A percentile compares a stretch with the other conserved stretches of the same genome.
Evolutionary conservation across 92 coral and sea anemone species (phyloP).

Genomic region (Porites rus): DNA sequence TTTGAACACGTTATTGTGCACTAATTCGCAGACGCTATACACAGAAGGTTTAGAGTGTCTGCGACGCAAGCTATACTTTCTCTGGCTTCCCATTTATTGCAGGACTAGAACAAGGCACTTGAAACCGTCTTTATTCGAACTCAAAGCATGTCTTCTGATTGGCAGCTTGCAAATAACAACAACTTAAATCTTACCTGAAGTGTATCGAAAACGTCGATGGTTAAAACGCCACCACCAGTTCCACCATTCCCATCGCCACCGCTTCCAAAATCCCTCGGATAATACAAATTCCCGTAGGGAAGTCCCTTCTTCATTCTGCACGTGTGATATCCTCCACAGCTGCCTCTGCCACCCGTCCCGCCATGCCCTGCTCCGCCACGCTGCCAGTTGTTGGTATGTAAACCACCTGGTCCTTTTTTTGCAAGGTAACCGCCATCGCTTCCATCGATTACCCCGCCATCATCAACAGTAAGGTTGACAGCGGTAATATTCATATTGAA

Average conservation of each 20-base stretch:
- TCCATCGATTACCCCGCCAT: slow-evolving; percentile 85
- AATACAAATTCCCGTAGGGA: slow-evolving; percentile 89
- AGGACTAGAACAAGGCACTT: too few relatives aligned
- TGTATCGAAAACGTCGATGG: slow-evolving; percentile 74
- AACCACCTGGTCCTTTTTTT: slow-evolving; percentile 85
- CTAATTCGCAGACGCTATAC: too few relatives aligned
- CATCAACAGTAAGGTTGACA: slow-evolving; percentile 89
- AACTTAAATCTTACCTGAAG: slow-evolving; percentile 67
- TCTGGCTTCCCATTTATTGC: too few relatives aligned
- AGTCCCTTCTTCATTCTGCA: slow-evolving; percentile 89
- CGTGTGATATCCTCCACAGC: slow-evolving; percentile 76
- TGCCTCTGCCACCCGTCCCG: slow-evolving; percentile 92
- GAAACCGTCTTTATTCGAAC: too few relatives aligned
- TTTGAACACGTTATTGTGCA: too few relatives aligned
- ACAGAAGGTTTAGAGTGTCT: too few relatives aligned
- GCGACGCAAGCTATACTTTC: too few relatives aligned
- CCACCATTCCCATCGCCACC: slow-evolving; percentile 98
- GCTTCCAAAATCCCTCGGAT: slow-evolving; percentile 89
- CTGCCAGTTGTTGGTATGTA: slow-evolving; percentile 79
- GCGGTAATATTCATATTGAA: slow-evolving; percentile 82
- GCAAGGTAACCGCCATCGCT: slow-evolving; percentile 82
- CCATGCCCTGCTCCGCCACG: slow-evolving; percentile 99
- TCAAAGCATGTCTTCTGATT: too few relatives aligned
- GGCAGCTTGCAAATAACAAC: too few relatives aligned
- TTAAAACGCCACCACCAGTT: slow-evolving; percentile 89